Evolutionary conservation across 2,113 vertebrate genomes (phyloP), one percentile per base, ranked within the genome.

Genomic region (Rattus rattus): DNA sequence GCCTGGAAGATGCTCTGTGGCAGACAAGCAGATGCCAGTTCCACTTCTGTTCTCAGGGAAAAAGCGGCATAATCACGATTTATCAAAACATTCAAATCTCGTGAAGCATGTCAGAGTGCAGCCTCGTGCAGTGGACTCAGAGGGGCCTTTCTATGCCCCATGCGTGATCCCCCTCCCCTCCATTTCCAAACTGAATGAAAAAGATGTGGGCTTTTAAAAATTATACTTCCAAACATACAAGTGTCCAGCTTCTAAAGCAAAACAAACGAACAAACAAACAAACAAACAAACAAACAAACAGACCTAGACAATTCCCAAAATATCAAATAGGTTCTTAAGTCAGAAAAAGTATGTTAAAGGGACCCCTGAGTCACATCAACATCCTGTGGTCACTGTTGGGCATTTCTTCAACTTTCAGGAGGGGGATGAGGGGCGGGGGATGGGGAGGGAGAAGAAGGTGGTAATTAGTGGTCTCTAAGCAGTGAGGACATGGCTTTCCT

Each of bases 71-170:
- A 94, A 98, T 97, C 96, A 98, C 33, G 92, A 97, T 96, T 96
- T 96, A 97, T 95, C 96, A 96, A 98, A 97, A 97, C 94, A 97
- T 93, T 96, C 96, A 87, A 91, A 95, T 97, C 96, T 77, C n/a
- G 85, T 93, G 97, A 97, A 96, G 94, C 97, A 84, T 89, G 97
- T 97, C 97, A 96, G 90, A 97, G 97, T 91, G 96, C 95, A 95
- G 24, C 65, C 94, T 95, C 36, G 28, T 73, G 92, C 96, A 94
- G 54, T 36, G 81, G 96, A 96, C 96, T 97, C 1, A 2, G 67
- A 94, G 91, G 92, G 95, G 81, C 73, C 14, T 54, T 92, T 92
- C 12, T 28, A 26, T 12, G 84, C 91, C 20, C 8, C 0, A 26
- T 14, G 16, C 67, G 1, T 88, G 90, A 86, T 85, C 14, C 28